Evolutionary conservation across 2,113 vertebrate species (phyloP).

Genomic region (Falco punctatus): DNA sequence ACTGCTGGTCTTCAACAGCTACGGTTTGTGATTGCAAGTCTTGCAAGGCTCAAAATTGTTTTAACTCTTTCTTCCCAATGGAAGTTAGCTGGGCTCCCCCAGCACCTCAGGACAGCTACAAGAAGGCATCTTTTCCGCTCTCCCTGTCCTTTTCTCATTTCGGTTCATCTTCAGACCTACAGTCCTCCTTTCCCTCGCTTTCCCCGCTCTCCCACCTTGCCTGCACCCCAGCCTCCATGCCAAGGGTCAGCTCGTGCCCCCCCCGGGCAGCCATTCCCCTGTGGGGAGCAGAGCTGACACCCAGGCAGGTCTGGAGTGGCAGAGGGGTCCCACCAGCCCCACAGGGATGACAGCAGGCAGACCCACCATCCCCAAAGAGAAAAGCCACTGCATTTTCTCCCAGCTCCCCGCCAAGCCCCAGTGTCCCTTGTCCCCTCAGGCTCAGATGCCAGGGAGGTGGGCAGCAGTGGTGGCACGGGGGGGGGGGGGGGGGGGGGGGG

Average conservation of each 20-base stretch:
- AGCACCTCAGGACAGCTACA: not conserved
- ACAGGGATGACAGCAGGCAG: not conserved
- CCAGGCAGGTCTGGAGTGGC: rapidly evolving
- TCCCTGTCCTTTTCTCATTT: not conserved
- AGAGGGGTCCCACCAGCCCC: not conserved
- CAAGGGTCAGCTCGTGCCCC: not conserved
- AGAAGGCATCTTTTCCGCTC: not conserved
- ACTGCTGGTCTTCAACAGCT: not conserved
- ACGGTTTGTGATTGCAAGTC: not conserved
- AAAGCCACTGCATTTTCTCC: rapidly evolving
- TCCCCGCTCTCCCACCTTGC: rapidly evolving
- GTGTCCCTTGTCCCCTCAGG: not conserved
- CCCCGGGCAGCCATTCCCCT: not conserved
- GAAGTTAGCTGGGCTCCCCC: not conserved
- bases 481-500: too few species aligned
- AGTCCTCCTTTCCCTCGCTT: not conserved
- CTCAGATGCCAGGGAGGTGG: not conserved
- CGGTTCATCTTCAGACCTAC: not conserved
- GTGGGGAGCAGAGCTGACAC: rapidly evolving
- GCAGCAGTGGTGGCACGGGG: not conserved
- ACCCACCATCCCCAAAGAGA: not conserved
- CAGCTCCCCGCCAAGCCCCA: not conserved
- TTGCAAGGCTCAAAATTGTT: not conserved
- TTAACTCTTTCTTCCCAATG: not conserved
- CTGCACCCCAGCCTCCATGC: rapidly evolving